These are phyloP conservation scores for Caenorhabditis sp. DNA, from an alignment of 2,888 invertebrate species.

Conservation along the genomic window DNA sequence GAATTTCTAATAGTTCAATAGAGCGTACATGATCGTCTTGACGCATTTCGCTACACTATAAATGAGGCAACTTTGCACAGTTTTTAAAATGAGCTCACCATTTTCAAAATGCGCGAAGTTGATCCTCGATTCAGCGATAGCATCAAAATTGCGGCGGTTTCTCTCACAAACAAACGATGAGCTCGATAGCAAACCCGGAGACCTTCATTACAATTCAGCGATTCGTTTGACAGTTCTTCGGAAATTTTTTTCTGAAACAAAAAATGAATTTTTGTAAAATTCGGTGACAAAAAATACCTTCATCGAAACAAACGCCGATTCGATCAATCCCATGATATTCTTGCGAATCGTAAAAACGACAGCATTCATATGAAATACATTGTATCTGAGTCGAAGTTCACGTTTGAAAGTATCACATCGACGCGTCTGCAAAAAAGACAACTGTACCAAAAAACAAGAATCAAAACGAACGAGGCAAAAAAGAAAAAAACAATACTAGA, in stretches of 20 bases:
- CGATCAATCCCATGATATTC: slow-evolving; percentile 30
- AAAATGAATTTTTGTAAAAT: too few relatives aligned
- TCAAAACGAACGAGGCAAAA: too few relatives aligned
- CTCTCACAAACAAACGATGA: slow-evolving; percentile 25
- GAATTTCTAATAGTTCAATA: too few relatives aligned
- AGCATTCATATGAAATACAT: slow-evolving; percentile 34
- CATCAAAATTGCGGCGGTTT: slow-evolving; percentile 28
- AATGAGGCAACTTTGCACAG: too few relatives aligned
- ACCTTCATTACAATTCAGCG: slow-evolving; percentile 15
- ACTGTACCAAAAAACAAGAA: too few relatives aligned
- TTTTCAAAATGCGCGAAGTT: slow-evolving; percentile 21
- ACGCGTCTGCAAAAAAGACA: slow-evolving; percentile 7
- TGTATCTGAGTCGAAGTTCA: slow-evolving; percentile 33
- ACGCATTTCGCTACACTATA: too few relatives aligned
- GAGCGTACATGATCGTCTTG: too few relatives aligned
- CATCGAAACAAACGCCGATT: slow-evolving; percentile 23
- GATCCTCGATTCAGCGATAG: slow-evolving; percentile 25
- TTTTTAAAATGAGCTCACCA: too few relatives aligned
- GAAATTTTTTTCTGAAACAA: slow-evolving; percentile 21
- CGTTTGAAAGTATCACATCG: slow-evolving; percentile 23
- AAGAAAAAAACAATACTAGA: too few relatives aligned
- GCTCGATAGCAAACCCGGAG: slow-evolving; percentile 25
- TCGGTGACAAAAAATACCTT: slow-evolving; percentile 5
- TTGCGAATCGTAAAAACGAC: slow-evolving; percentile 31
- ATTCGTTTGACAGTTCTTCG: not conserved